phyloP scores from a whole-genome alignment of 2,113 vertebrate genomes.

The Lepus americanus region DNA sequence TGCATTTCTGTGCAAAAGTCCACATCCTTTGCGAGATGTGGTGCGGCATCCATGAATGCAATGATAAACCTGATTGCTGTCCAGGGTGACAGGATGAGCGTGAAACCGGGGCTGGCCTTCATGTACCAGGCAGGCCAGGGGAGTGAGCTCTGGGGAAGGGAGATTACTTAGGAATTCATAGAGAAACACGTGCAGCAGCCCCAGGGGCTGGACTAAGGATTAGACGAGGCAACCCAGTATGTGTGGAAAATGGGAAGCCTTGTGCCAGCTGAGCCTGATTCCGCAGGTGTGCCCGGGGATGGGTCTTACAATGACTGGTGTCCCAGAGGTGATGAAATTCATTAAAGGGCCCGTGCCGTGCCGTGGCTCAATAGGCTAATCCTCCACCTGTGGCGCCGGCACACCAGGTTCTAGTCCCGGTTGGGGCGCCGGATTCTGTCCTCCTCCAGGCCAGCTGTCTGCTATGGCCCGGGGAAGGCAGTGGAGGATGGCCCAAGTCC shows the following conservation, averaged over 20 bases:
- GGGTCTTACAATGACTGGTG: not conserved
- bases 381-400: too few relatives aligned
- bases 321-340: not conserved
- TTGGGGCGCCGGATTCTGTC: too few relatives aligned
- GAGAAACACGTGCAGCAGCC: not conserved
- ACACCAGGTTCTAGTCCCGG: too few relatives aligned
- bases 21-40: not conserved
- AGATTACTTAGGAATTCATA: not conserved
- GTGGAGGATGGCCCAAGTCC: too few relatives aligned
- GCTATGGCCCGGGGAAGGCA: too few relatives aligned
- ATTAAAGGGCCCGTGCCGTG: not conserved
- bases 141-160: not conserved
- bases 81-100: not conserved
- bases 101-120: not conserved
- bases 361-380: too few relatives aligned
- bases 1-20: not conserved
- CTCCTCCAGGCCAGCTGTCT: too few relatives aligned
- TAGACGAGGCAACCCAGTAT: not conserved
- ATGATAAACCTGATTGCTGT: not conserved
- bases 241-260: not conserved
- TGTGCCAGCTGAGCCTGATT: not conserved
- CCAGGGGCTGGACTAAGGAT: not conserved
- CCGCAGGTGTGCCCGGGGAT: too few relatives aligned
- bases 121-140: not conserved
- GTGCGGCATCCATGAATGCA: not conserved